A percentile compares a stretch with the other conserved stretches of the same genome.
Evolutionary conservation across 2,113 vertebrate species (phyloP).

Genomic region (Poeciliopsis prolifica): DNA sequence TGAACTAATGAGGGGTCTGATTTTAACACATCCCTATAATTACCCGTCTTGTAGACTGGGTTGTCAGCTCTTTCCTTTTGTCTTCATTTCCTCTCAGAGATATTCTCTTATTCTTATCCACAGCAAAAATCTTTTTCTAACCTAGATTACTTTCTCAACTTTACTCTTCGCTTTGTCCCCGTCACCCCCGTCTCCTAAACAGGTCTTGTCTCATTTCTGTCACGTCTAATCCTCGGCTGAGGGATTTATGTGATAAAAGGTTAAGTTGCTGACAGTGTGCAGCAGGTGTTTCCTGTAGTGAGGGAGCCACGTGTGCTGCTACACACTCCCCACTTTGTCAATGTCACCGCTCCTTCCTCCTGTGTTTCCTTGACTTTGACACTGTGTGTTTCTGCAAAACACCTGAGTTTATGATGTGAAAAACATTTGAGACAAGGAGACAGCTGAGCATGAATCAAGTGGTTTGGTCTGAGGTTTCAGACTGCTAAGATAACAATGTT

Average conservation of each 20-base stretch:
- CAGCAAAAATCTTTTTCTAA: conserved; percentile 15
- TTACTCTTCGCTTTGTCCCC: not conserved
- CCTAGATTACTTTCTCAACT: conserved; percentile 7
- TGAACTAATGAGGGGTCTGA: conserved; percentile 13
- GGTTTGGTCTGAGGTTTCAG: conserved; percentile 5
- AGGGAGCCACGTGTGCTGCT: conserved; percentile 46
- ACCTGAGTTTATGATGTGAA: conserved; percentile 58
- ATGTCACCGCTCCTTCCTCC: conserved; percentile 61
- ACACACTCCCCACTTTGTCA: conserved; percentile 67
- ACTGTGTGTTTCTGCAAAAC: conserved; percentile 34
- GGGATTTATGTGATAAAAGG: conserved; percentile 60
- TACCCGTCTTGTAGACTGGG: not conserved
- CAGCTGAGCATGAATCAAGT: conserved; percentile 47
- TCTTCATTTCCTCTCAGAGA: not conserved
- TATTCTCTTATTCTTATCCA: conserved; percentile 20
- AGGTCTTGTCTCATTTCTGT: conserved; percentile 50
- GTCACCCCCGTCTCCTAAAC: conserved; percentile 20
- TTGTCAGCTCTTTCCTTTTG: conserved; percentile 4
- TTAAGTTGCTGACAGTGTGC: conserved; percentile 69
- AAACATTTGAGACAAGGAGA: conserved; percentile 29
- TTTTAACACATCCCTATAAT: conserved; percentile 21
- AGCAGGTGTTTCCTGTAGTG: conserved; percentile 71
- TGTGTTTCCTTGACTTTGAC: conserved; percentile 41
- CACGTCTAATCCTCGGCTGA: conserved; percentile 51
- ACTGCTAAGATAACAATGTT: conserved; percentile 47